A percentile compares a stretch with the other conserved stretches of the same genome.
Conservation (phyloP, 2,113 vertebrate species). For the Cochlearius cochlearius region DNA sequence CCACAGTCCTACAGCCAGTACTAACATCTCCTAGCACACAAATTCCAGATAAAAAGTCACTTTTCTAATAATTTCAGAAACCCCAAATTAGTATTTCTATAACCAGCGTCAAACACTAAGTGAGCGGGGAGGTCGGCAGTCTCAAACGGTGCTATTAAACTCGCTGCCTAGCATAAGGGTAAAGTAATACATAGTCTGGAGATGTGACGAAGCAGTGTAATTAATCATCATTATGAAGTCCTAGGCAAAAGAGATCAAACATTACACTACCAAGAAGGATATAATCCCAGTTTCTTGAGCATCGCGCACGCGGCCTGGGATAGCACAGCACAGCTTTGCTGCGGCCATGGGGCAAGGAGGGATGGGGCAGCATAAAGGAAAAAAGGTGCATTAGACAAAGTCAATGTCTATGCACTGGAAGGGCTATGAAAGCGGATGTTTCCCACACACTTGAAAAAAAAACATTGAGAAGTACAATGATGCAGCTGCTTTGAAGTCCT, state of each 20-base stretch:
- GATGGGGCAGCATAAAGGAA: not conserved
- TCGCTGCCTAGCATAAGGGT: not conserved
- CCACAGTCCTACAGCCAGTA: not conserved
- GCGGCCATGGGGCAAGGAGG: not conserved
- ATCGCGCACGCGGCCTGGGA: fast-evolving
- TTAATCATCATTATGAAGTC: not conserved
- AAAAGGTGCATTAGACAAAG: not conserved
- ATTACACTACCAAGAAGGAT: not conserved
- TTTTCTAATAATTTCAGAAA: not conserved
- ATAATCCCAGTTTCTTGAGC: not conserved
- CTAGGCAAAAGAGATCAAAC: not conserved
- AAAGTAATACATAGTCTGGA: not conserved
- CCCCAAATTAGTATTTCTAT: not conserved
- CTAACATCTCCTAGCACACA: not conserved
- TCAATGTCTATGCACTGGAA: not conserved
- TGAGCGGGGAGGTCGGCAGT: not conserved
- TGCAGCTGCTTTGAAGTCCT: not conserved
- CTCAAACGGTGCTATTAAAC: not conserved
- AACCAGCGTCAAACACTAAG: not conserved
- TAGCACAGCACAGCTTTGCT: fast-evolving
- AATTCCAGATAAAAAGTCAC: not conserved
- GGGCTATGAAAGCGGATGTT: not conserved
- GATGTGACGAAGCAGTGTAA: not conserved
- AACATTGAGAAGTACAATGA: not conserved
- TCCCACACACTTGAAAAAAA: not conserved